Conservation (phyloP, 2,113 vertebrate genomes). For the Leiothrix lutea region DNA sequence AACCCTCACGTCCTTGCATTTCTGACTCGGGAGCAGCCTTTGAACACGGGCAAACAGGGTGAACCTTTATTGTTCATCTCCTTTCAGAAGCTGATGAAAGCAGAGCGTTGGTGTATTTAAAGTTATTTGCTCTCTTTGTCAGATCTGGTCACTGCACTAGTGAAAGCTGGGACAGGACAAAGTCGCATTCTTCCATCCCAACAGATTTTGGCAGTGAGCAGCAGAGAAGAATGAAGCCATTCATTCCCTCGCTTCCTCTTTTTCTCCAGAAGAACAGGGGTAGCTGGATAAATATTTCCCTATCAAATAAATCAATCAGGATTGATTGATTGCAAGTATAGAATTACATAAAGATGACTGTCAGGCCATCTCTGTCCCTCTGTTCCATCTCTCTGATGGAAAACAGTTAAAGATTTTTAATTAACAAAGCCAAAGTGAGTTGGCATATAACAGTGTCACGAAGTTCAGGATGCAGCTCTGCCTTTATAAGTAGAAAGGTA, state of each 20-base stretch:
- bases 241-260: background rate
- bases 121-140: slow-evolving; percentile 39
- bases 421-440: background rate
- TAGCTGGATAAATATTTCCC: slow-evolving; percentile 11
- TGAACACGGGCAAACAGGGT: background rate
- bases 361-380: background rate
- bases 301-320: background rate
- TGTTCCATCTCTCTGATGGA: too few species aligned
- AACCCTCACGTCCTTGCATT: background rate
- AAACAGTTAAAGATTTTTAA: background rate
- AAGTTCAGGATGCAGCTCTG: background rate
- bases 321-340: background rate
- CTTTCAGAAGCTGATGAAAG: slow-evolving; percentile 33
- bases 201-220: slow-evolving; percentile 25
- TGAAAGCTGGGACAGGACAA: slow-evolving; percentile 23
- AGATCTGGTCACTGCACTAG: background rate
- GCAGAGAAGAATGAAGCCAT: slow-evolving; percentile 30
- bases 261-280: background rate
- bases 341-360: background rate
- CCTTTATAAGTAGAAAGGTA: background rate
- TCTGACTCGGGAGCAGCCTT: background rate
- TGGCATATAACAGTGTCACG: background rate
- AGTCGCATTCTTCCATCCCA: slow-evolving; percentile 6
- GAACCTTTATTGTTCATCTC: background rate
- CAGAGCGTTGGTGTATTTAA: background rate